Evolutionary conservation across 2,888 invertebrate genomes (phyloP).

Genomic region (Carpatolechia fugitivella): DNA sequence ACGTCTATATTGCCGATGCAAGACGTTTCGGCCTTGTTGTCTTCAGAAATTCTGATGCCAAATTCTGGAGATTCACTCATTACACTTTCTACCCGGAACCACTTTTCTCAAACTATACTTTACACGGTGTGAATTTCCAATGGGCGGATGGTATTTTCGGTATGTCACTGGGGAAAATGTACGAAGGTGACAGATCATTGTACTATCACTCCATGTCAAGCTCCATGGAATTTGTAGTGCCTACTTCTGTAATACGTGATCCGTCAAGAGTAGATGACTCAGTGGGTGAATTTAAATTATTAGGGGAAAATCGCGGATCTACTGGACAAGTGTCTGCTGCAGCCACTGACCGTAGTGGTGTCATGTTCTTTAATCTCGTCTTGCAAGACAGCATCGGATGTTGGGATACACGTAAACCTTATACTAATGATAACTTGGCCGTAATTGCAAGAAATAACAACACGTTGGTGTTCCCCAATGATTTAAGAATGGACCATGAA

Average conservation of each 20-base stretch:
- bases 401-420: constrained; percentile 90
- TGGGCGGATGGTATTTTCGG: constrained; percentile 92
- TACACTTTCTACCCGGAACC: constrained; percentile 86
- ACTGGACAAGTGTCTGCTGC: constrained; percentile 87
- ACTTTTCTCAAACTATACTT: constrained; percentile 84
- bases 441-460: constrained; percentile 81
- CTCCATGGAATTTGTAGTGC: constrained; percentile 86
- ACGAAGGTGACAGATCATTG: constrained; percentile 80
- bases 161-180: constrained; percentile 81
- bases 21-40: constrained; percentile 83
- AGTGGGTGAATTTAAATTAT: constrained; percentile 60
- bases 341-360: constrained; percentile 84
- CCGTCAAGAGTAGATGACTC: constrained; percentile 66
- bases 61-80: constrained; percentile 84
- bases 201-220: constrained; percentile 93
- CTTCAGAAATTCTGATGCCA: constrained; percentile 78
- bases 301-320: constrained; percentile 77
- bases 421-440: constrained; percentile 81
- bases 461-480: constrained; percentile 88
- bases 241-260: constrained; percentile 84
- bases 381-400: constrained; percentile 88
- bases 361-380: constrained; percentile 90
- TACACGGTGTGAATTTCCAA: constrained; percentile 87
- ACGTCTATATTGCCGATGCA: constrained; percentile 85
- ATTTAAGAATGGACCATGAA: constrained; percentile 87